phyloP scores from a whole-genome alignment of 2,888 invertebrate species.

The Ochropleura plecta region DNA sequence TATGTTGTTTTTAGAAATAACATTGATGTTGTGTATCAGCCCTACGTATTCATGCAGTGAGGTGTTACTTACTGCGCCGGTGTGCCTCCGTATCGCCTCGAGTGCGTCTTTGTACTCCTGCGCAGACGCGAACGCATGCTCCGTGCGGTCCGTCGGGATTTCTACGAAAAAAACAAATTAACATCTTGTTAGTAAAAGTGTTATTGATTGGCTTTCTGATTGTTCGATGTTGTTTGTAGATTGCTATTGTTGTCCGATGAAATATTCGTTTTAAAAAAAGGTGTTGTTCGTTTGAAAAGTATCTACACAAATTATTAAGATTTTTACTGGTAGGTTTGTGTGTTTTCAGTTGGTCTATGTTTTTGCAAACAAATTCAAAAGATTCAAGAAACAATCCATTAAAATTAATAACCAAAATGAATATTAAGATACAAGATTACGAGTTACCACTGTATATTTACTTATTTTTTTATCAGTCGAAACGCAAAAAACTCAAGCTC shows the following conservation, averaged over 20 bases:
- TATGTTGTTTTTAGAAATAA: too few species aligned
- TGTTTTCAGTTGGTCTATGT: not conserved
- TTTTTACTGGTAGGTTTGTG: not conserved
- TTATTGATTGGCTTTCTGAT: conserved; percentile 29
- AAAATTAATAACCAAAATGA: conserved; percentile 48
- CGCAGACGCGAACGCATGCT: conserved; percentile 82
- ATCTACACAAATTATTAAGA: not conserved
- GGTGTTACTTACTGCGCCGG: conserved; percentile 82
- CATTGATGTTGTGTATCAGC: conserved; percentile 11
- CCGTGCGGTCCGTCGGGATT: conserved; percentile 82
- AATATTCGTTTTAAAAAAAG: conserved; percentile 4
- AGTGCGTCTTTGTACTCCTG: conserved; percentile 87
- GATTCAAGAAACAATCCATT: conserved; percentile 27
- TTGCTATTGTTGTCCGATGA: conserved; percentile 16
- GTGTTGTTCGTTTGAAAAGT: not conserved
- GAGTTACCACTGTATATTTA: conserved; percentile 37
- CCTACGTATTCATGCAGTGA: conserved; percentile 30
- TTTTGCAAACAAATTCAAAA: conserved; percentile 13
- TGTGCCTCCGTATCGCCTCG: conserved; percentile 84
- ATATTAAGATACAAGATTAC: conserved; percentile 36
- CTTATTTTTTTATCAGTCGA: conserved; percentile 36
- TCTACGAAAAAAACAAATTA: conserved; percentile 71
- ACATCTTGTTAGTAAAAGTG: conserved; percentile 43
- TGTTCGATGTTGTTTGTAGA: conserved; percentile 7
- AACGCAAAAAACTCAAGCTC: conserved; percentile 39